Evolutionary conservation across 2,797 vertebrate genomes (phyloP).

Genomic region (Gallinago stenura): DNA sequence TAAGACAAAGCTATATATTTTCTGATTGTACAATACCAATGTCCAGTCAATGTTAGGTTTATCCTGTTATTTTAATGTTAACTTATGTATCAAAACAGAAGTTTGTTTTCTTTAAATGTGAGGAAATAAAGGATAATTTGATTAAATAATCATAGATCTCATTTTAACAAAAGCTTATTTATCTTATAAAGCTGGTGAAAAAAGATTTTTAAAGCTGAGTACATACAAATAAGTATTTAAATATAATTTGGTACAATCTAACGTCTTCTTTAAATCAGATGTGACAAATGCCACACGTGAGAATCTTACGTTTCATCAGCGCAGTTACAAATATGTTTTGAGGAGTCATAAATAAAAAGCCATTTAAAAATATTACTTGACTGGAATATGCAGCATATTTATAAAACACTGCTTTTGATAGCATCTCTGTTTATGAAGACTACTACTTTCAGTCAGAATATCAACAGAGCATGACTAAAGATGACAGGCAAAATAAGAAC

Average conservation of each 20-base stretch:
- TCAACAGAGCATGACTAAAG: constrained; percentile 1
- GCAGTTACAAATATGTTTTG: background rate
- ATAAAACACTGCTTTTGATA: constrained; percentile 34
- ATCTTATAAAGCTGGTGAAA: background rate
- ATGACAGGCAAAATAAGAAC: constrained; percentile 37
- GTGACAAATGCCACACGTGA: background rate
- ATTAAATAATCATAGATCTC: background rate
- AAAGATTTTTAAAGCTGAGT: background rate
- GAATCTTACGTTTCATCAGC: background rate
- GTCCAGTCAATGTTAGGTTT: background rate
- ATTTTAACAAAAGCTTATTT: background rate
- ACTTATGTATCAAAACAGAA: background rate
- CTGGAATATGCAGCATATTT: background rate
- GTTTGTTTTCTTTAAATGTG: background rate
- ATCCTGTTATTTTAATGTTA: background rate
- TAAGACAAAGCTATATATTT: background rate
- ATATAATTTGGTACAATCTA: background rate
- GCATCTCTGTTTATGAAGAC: constrained; percentile 10
- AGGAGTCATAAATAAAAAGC: background rate
- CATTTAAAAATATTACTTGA: background rate
- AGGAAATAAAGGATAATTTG: background rate
- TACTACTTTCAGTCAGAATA: constrained; percentile 5
- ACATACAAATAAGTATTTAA: background rate
- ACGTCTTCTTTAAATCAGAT: background rate
- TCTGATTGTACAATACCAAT: background rate